Evolutionary conservation across 2,888 invertebrate species (phyloP).

Genomic region (Agrilus cyanescens): DNA sequence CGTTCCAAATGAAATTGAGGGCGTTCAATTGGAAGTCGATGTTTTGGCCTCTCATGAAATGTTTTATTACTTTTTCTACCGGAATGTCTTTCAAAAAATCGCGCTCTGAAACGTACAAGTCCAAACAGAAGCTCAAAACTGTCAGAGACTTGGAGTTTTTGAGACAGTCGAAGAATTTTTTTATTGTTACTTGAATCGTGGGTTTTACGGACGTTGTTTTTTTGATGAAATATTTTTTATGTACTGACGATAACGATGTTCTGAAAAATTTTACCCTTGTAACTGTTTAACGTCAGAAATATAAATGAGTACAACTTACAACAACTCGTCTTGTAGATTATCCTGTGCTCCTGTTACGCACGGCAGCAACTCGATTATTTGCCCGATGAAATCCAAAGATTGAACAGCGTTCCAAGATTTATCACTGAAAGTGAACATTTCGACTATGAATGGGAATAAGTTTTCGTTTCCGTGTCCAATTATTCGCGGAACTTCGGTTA

Average conservation of each 20-base stretch:
- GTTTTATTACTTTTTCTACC: constrained; percentile 13
- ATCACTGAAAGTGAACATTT: no score
- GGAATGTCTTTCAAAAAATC: constrained; percentile 12
- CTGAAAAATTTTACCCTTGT: no score
- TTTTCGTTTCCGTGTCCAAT: no score
- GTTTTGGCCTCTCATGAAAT: constrained; percentile 14
- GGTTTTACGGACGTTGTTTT: constrained; percentile 1
- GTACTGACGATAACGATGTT: background rate
- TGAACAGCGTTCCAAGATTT: constrained; percentile 6
- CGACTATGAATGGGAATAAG: no score
- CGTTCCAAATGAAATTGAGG: constrained; percentile 16
- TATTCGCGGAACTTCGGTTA: background rate
- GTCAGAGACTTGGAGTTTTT: constrained; percentile 13
- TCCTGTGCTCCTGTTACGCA: constrained; percentile 12
- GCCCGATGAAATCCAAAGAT: constrained; percentile 13
- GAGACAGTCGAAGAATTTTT: constrained; percentile 12
- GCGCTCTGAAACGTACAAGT: constrained; percentile 15
- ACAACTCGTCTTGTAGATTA: constrained; percentile 14
- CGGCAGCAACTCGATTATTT: constrained; percentile 18
- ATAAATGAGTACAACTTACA: constrained; percentile 17
- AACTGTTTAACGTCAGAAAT: background rate
- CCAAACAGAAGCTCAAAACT: constrained; percentile 20
- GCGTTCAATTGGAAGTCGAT: constrained; percentile 15
- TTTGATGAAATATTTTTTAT: constrained; percentile 11
- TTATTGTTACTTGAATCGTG: constrained; percentile 10